A percentile compares a stretch with the other conserved stretches of the same genome.
phyloP scores from a whole-genome alignment of 2,113 vertebrate genomes.

The Hydrolagus affinis region DNA sequence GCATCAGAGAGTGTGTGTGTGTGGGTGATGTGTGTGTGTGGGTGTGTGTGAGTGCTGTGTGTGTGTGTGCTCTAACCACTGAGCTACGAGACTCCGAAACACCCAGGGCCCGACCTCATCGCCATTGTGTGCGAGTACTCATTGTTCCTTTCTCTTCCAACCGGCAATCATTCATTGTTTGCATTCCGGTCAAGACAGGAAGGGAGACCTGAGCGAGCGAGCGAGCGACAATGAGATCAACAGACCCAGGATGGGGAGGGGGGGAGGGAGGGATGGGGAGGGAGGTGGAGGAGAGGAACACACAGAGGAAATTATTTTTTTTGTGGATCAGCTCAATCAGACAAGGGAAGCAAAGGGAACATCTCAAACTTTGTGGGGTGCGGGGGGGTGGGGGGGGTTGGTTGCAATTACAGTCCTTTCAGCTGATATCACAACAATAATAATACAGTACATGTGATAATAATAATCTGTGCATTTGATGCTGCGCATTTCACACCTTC shows the following conservation, averaged over 20 bases:
- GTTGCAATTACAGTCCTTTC: not conserved
- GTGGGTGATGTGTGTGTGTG: not conserved
- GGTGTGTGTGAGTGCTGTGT: too few species aligned
- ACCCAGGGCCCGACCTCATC: too few species aligned
- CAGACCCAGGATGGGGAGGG: not conserved
- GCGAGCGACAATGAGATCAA: constrained; percentile 4
- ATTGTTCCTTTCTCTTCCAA: constrained; percentile 27
- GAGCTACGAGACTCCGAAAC: too few species aligned
- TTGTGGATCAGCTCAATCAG: constrained; percentile 2
- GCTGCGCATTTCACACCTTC: too few species aligned
- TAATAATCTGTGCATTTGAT: too few species aligned
- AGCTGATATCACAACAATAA: not conserved
- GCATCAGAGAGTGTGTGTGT: not conserved
- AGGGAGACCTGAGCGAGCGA: not conserved
- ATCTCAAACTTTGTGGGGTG: too few species aligned
- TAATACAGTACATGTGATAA: too few species aligned
- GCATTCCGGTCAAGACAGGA: constrained; percentile 11
- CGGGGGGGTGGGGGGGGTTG: too few species aligned
- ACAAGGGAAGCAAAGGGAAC: constrained; percentile 8
- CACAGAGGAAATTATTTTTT: constrained; percentile 27
- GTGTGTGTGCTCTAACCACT: not conserved
- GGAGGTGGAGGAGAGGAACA: not conserved
- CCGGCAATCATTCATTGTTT: not conserved
- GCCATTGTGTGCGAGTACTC: not conserved
- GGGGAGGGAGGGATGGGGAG: too few species aligned